Percentiles rank a stretch among this genome's conserved stretches.
These are phyloP conservation scores for Uria aalge DNA, from an alignment of 2,113 vertebrate genomes.

Conservation along the genomic window DNA sequence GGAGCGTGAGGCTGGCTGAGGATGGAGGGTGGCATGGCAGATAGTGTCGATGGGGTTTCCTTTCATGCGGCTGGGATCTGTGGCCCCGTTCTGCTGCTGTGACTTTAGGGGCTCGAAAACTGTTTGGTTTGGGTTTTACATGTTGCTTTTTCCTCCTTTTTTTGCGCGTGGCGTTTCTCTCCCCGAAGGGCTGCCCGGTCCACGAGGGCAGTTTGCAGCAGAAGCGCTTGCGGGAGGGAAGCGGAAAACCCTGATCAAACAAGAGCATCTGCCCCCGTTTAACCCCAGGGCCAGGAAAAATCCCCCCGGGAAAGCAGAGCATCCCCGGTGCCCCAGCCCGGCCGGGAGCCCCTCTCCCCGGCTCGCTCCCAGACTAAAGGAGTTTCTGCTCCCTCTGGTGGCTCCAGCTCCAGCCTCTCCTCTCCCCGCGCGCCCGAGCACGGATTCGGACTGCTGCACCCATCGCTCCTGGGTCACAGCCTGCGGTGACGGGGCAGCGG, in stretches of 20 bases:
- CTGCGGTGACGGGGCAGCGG: fast-evolving
- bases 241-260: not conserved
- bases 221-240: not conserved
- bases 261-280: not conserved
- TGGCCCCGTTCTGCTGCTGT: not conserved
- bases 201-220: not conserved
- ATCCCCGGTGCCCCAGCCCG: not conserved
- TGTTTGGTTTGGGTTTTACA: not conserved
- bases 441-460: not conserved
- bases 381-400: slow-evolving; percentile 63
- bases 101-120: not conserved
- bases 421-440: not conserved
- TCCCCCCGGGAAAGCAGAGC: not conserved
- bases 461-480: not conserved
- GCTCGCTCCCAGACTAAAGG: not conserved
- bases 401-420: slow-evolving; percentile 5
- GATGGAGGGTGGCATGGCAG: not conserved
- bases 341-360: not conserved
- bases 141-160: not conserved
- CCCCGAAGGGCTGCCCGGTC: not conserved
- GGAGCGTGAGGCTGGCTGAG: not conserved
- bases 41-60: not conserved
- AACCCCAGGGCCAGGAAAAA: not conserved
- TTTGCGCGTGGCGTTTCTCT: not conserved
- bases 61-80: not conserved